Base-by-base conservation (phyloP, 1,140 invertebrate genomes). In the Ceratitis capitata region DNA sequence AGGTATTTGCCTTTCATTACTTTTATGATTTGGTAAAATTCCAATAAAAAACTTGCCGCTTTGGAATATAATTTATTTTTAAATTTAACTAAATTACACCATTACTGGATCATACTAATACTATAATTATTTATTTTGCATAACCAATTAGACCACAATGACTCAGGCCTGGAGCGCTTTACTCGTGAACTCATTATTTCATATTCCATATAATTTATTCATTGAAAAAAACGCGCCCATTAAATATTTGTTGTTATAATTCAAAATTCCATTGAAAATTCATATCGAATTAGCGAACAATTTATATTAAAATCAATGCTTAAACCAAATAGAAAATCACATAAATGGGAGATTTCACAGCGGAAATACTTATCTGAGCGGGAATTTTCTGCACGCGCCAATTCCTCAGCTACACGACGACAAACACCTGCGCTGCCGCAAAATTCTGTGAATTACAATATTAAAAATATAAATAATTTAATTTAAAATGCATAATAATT, bases 401-500 rank as follows among this genome's bases (percentile, higher is more conserved):
- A 64, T 64, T 64, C 32, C 29, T 29, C 32, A 64, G 35, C 16
- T 64, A 35, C 26, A 64, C 26, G 29, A 64, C 16, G 12, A 64
- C 58, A 64, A 64, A 29, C 58, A 64, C 29, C 58, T 64, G 58
- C 58, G 58, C 58, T 16, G 35, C 26, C 58, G 19, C 58, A 64
- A 4, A 64, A 64, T 64, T 64, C 58, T 64, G 26, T 32, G 58
- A 64, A 64, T n/a, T n/a, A n/a, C n/a, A n/a, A 64, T 64, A 64
- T 35, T 64, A 35, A 64, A n/a, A n/a, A n/a, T n/a, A n/a, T 64
- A 64, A 64, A 64, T 64, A 19, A 64, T 32, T 64, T 64, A 64
- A 64, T 64, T 35, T 64, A 19, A n/a, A 64, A 64, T 64, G 58
- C 32, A 64, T 32, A 32, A 32, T 26, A 64, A 64, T 16, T 64